Base-by-base conservation (phyloP, 1,140 invertebrate genomes). In the Ceratina calcarata region DNA sequence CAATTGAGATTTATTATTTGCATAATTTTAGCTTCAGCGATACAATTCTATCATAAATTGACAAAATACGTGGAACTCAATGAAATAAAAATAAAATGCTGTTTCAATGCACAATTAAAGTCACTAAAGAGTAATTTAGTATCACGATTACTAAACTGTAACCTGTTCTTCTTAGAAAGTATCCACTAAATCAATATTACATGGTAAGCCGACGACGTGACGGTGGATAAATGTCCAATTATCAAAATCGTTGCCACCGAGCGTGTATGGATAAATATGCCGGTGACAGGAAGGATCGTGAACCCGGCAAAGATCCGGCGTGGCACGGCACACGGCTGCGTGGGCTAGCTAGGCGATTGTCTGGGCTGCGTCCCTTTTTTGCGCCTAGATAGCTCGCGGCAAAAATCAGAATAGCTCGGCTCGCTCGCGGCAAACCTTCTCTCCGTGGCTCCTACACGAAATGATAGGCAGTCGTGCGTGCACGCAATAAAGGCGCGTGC, bases 301-400 rank as follows among this genome's bases (percentile, higher is more conserved):
- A n/a, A 3, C 8, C 37, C 61, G 24, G 51, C 49, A 15, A 71
- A 18, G 45, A 74, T 74, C 62, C 73, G 55, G 68, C 67, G 61
- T 32, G 55, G 24, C 49, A n/a, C 49, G 27, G 45, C 20, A 20
- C 64, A 16, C 7, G 20, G 6, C n/a, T 20, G 60, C 27, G 83
- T 84, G 84, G 85, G 83, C 83, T 83, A 71, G 79, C 79, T n/a
- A 45, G 45, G 57, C 79, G 80, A 86, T 85, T 85, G 84, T 85
- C 79, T 75, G 83, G 58, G 27, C 45, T 53, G 57, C 60, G 82
- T 73, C 16, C 66, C 71, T 82, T 89, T 80, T 87, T 89, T 84
- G 80, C 87, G 70, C 80, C 79, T 84, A 85, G 82, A 86, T 87
- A 64, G 83, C 86, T 77, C 37, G 80, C 67, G 71, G 77, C 73